These are phyloP conservation scores for Syngnathus typhle DNA, from an alignment of 2,113 vertebrate genomes.

Conservation along the genomic window DNA sequence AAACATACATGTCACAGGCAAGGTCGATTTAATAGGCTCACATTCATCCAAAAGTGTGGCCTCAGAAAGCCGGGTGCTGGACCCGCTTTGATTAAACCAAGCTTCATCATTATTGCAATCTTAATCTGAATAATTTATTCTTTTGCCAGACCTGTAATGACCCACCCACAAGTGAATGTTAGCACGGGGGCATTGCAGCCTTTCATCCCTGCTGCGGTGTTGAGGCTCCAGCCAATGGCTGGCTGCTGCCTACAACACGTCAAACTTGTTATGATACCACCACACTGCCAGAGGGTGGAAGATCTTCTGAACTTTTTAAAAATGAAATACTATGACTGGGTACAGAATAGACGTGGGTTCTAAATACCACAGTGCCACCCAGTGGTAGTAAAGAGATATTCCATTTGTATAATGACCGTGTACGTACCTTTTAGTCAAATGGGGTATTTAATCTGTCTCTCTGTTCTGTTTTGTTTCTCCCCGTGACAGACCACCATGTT, in stretches of 20 bases:
- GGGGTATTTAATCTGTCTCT: background rate
- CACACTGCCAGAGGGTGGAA: slow-evolving; percentile 28
- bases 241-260: slow-evolving; percentile 11
- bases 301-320: slow-evolving; percentile 27
- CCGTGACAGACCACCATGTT: slow-evolving; percentile 58
- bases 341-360: slow-evolving; percentile 7
- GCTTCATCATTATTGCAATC: slow-evolving; percentile 27
- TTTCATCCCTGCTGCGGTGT: slow-evolving; percentile 15
- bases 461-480: background rate
- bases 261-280: slow-evolving; percentile 29
- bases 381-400: slow-evolving; percentile 26
- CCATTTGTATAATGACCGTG: rapidly evolving
- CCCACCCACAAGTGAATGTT: background rate
- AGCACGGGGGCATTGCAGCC: background rate
- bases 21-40: slow-evolving; percentile 12
- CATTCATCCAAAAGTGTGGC: slow-evolving; percentile 1
- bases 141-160: slow-evolving; percentile 4
- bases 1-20: background rate
- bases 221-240: slow-evolving; percentile 13
- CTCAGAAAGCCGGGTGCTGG: slow-evolving; percentile 2
- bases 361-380: slow-evolving; percentile 57
- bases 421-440: background rate
- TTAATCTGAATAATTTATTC: slow-evolving; percentile 18
- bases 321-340: slow-evolving; percentile 25
- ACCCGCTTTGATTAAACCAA: slow-evolving; percentile 37